Conservation (phyloP, 92 coral and sea anemone genomes). For the Muricea muricata region DNA sequence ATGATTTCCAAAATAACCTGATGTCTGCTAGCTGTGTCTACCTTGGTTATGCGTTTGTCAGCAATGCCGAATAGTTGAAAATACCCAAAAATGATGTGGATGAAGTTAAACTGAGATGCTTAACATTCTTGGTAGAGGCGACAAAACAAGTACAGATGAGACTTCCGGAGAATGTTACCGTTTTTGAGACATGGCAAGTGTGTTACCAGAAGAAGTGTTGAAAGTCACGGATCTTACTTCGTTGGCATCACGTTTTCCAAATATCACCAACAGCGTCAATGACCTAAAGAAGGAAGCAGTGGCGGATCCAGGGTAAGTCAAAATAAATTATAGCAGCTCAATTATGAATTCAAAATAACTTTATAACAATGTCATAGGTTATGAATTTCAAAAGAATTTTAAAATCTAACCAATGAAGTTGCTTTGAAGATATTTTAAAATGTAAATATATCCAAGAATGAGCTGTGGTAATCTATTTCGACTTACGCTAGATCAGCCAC, state of each 20-base stretch:
- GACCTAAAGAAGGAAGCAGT: too few relatives aligned
- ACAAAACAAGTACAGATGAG: slow-evolving; percentile 23
- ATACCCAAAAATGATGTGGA: slow-evolving; percentile 4
- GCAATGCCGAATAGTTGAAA: slow-evolving; percentile 21
- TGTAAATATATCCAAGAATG: too few relatives aligned
- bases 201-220: slow-evolving; percentile 5
- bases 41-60: slow-evolving; percentile 14
- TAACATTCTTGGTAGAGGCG: slow-evolving; percentile 13
- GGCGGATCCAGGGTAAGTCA: too few relatives aligned
- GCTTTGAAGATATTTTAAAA: too few relatives aligned
- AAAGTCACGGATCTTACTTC: slow-evolving; percentile 8
- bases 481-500: too few relatives aligned
- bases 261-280: background rate
- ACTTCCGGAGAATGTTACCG: slow-evolving; percentile 27
- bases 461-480: too few relatives aligned
- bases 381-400: too few relatives aligned
- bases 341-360: too few relatives aligned
- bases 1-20: slow-evolving; percentile 9
- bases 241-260: slow-evolving; percentile 8
- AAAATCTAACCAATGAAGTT: too few relatives aligned
- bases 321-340: too few relatives aligned
- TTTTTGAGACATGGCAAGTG: slow-evolving; percentile 17
- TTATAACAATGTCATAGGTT: too few relatives aligned
- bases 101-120: slow-evolving; percentile 11
- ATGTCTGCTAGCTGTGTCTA: slow-evolving; percentile 17